Base-by-base conservation (phyloP, 92 coral and sea anemone genomes). In the Galaxea fascicularis region DNA sequence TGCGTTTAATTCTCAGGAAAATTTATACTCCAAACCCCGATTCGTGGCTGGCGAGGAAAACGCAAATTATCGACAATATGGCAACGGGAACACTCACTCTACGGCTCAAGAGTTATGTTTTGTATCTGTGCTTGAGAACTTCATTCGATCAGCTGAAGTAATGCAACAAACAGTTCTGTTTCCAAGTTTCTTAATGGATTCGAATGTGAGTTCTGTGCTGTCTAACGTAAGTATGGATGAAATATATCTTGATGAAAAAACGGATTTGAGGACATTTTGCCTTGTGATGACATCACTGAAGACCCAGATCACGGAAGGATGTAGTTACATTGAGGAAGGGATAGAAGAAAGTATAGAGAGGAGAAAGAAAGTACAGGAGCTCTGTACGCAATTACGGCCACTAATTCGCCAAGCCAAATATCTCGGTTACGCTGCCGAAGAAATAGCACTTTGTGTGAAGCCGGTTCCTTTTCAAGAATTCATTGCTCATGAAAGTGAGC, bases 181-280 rank as follows among this genome's bases (percentile, higher is more conserved):
- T 59, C 81, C 81, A 58, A 76, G 81, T n/a, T 18, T 76, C 56
- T 56, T 76, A 47, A 76, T 76, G 70, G 81, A 60, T 76, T 76
- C 60, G 39, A 35, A 53, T 16, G 81, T 76, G 57, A 76, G 59
- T 5, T 44, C 57, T 8, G 10, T 76, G 7, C 8, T 59, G 25
- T 39, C 71, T 10, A 5, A 44, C 39, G 4, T 60, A 59, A 60
- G 20, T 59, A 12, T 29, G 13, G 39, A 60, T 14, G 81, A 76
- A 59, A 59, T 76, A 30, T 76, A 76, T 41, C 39, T 76, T 25
- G 21, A 44, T 60, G 29, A 60, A 60, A 70, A 60, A 76, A 35
- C 66, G 57, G 81, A 76, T 35, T 76, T 76, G 58, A 76, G 81
- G 57, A 76, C 70, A 24, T 76, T 76, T 44, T 76, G 57, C 44